Base-by-base conservation (phyloP, 1,140 invertebrate genomes). In the Campoletis sonorensis region DNA sequence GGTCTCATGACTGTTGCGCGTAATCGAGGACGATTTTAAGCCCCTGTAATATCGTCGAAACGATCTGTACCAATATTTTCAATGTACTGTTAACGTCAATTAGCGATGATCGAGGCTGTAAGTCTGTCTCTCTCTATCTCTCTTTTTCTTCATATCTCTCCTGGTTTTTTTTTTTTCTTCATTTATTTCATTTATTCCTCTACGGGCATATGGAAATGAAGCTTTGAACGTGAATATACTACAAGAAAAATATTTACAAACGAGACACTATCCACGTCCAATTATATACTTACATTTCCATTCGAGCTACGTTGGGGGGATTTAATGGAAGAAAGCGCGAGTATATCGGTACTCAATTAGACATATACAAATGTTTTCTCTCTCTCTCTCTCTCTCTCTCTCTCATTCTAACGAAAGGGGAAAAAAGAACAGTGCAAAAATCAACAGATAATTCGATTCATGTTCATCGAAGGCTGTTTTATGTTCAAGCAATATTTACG, bases 61-160 rank as follows among this genome's bases (percentile, higher is more conserved):
- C 80, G 72, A 81, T 81, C 73, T 70, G 75, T 78, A 72, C 67
- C 80, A 77, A 81, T 81, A 77, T 81, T 81, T 70, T 78, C 71
- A 75, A 78, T 33, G 67, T 70, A 71, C 80, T 18, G 77, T 78
- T 78, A 81, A 78, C 77, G 80, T 76, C 80, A 81, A 81, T 81
- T 81, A 81, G 73, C 33, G 67, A 81, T 81, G 77, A 81, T 77
- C 80, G 78, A 79, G 67, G 33, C 21, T 78, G n/a, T 45, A 45
- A 27, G 16, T 71, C 70, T 23, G 15, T 0, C 37, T 45, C 70
- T 79, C 49, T 68, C 30, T 79, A 18, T 70, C 1, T 70, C 10
- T 70, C 67, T 3, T n/a, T 33, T 5, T n/a, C n/a, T n/a, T n/a
- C n/a, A n/a, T n/a, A n/a, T n/a, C n/a, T n/a, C n/a, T n/a, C n/a